Evolutionary conservation across 2,113 vertebrate genomes (phyloP).

Genomic region (Ondatra zibethicus): DNA sequence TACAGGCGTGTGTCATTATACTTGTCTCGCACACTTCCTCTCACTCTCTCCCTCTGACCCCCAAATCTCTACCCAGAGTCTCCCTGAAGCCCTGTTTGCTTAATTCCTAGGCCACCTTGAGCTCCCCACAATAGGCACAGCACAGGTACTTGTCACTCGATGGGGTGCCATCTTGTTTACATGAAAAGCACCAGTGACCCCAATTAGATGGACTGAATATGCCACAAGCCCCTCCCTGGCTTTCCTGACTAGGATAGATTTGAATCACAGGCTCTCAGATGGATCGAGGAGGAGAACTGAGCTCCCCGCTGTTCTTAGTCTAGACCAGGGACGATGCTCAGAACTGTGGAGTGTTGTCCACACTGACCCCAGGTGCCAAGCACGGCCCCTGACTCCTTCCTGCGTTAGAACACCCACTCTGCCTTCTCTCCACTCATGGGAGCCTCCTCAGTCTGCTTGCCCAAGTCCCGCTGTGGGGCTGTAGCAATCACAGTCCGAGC

Average conservation of each 20-base stretch:
- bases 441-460: not conserved
- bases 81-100: not conserved
- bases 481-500: not conserved
- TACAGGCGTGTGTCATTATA: not conserved
- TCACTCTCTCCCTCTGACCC: not conserved
- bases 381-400: not conserved
- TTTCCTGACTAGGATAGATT: not conserved
- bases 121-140: not conserved
- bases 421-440: not conserved
- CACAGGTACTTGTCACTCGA: not conserved
- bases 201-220: too few relatives aligned
- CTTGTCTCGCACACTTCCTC: not conserved
- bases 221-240: not conserved
- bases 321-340: fast-evolving
- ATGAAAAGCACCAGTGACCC: fast-evolving
- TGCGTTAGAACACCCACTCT: not conserved
- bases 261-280: fast-evolving
- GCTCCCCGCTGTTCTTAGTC: not conserved
- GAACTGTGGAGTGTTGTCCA: too few relatives aligned
- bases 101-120: not conserved
- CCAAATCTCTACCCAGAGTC: not conserved
- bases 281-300: not conserved
- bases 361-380: not conserved
- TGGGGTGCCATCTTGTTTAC: not conserved
- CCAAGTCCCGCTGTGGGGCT: not conserved